Conservation (phyloP, 2,113 vertebrate species). For the Pluvianellus socialis region DNA sequence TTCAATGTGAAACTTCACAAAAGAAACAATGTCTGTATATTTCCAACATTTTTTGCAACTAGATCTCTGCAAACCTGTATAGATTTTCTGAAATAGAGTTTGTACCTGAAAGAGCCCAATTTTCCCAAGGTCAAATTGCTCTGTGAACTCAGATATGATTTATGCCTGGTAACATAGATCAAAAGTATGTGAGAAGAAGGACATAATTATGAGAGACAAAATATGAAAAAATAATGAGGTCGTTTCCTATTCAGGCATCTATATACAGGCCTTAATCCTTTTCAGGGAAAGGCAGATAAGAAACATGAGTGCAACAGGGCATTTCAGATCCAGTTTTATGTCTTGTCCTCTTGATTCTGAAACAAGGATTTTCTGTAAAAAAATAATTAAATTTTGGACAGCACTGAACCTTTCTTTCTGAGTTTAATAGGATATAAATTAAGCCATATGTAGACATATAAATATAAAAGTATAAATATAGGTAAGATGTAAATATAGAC, state of each 20-base stretch:
- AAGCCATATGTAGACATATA: neutral
- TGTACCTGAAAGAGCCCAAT: neutral
- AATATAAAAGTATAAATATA: neutral
- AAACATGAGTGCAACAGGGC: neutral
- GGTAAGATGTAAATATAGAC: neutral
- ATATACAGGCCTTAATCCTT: neutral
- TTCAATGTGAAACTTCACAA: neutral
- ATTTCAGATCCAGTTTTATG: neutral
- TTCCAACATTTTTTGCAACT: neutral
- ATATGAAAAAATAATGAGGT: conserved; percentile 30
- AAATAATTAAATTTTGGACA: neutral
- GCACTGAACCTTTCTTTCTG: neutral
- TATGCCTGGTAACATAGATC: conserved; percentile 47
- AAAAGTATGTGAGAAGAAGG: conserved; percentile 23
- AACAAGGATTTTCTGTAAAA: neutral
- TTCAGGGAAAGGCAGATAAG: neutral
- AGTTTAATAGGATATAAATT: neutral
- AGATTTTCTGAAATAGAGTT: conserved; percentile 1
- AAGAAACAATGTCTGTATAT: neutral
- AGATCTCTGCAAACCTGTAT: neutral
- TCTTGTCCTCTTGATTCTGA: neutral
- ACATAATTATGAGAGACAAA: conserved; percentile 44
- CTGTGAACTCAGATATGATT: conserved; percentile 26
- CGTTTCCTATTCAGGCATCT: neutral
- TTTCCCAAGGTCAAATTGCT: conserved; percentile 48